Evolutionary conservation across 1,140 invertebrate species (phyloP), one percentile per base, ranked within the genome.

Genomic region (Neuroterus valhalla): DNA sequence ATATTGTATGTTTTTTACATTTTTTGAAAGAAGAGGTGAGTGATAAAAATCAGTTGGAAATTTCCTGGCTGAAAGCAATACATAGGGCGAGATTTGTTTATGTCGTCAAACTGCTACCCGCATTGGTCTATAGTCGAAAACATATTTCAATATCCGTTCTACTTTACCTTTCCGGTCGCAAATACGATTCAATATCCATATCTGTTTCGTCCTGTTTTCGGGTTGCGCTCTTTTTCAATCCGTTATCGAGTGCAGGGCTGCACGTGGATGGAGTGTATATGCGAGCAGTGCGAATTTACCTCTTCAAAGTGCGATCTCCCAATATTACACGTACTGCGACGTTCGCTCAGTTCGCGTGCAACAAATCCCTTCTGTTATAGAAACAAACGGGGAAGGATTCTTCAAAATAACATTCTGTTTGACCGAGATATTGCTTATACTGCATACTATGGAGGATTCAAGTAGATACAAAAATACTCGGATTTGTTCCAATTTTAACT

Each of bases 101-200:
- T 72, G 21, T 62, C 52, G 19, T 55, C 52, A 62, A 62, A 62
- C 52, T 62, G 52, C 15, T 62, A 62, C 52, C 52, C 52, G 52
- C 52, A 62, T 31, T 62, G 52, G 23, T 62, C 52, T 69, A 69
- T 73, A 72, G 73, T 75, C 73, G 74, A 78, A 82, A 81, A 78
- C 74, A 78, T 78, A 76, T 74, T 81, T 81, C 77, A 81, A 81
- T 81, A 81, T 81, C 79, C 79, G 74, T 55, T 74, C 74, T 78
- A 81, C 76, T 78, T 78, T 81, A 70, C 52, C 52, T 31, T 73
- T 72, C 72, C 72, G 70, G 55, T 21, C 45, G 71, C 67, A 69
- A 21, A 75, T 70, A 74, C 55, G 70, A 68, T 71, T 67, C 70
- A 72, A 75, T 81, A 77, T 77, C 72, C 73, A 77, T 77, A 75